Conservation (phyloP, 2,797 vertebrate species). For the Gymnothorax reevesii region DNA sequence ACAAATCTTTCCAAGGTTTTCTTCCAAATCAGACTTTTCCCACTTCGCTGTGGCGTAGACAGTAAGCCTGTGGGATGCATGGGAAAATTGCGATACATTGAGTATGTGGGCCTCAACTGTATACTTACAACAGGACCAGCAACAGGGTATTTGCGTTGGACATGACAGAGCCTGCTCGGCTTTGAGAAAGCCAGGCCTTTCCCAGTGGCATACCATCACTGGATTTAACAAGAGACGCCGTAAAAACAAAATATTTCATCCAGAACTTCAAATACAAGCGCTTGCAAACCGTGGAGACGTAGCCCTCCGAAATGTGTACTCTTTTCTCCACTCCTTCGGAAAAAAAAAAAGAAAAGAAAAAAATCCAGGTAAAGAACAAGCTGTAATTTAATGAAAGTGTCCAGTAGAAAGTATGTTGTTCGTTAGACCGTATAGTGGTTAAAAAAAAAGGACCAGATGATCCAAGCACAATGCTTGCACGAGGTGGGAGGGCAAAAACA, state of each 20-base stretch:
- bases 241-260: constrained; percentile 56
- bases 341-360: background rate
- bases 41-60: background rate
- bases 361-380: background rate
- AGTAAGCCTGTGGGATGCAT: constrained; percentile 34
- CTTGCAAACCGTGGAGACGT: constrained; percentile 31
- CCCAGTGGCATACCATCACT: constrained; percentile 13
- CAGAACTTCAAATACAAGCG: constrained; percentile 58
- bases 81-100: constrained; percentile 32
- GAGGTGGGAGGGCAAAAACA: background rate
- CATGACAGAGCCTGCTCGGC: constrained; percentile 56
- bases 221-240: constrained; percentile 40
- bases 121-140: constrained; percentile 19
- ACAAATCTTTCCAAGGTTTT: background rate
- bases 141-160: constrained; percentile 39
- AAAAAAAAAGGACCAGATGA: background rate
- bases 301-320: background rate
- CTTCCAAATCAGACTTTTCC: background rate
- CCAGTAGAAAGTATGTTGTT: background rate
- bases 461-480: background rate
- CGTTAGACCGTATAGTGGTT: background rate
- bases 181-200: constrained; percentile 42
- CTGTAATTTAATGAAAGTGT: background rate
- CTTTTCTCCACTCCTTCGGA: background rate
- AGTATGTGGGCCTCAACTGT: constrained; percentile 28